A percentile compares a stretch with the other conserved stretches of the same genome.
These are phyloP conservation scores for Ditula angustiorana DNA, from an alignment of 2,888 invertebrate species.

Conservation along the genomic window DNA sequence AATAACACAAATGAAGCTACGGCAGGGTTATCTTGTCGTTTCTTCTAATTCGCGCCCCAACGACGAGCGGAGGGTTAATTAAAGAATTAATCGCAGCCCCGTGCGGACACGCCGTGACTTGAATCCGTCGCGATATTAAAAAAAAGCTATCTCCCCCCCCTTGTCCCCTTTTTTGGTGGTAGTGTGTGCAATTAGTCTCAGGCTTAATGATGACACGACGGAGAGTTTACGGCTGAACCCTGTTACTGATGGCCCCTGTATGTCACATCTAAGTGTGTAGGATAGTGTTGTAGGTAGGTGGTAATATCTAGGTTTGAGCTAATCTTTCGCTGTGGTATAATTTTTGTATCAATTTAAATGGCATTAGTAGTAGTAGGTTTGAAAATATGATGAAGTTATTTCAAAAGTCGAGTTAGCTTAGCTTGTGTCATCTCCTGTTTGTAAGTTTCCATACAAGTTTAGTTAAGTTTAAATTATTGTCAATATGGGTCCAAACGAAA, in stretches of 20 bases:
- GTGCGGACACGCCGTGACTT: slow-evolving; percentile 57
- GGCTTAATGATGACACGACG: slow-evolving; percentile 13
- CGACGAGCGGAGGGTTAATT: slow-evolving; percentile 72
- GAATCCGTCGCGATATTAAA: slow-evolving; percentile 66
- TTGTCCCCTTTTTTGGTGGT: slow-evolving; percentile 23
- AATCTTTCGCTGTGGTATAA: too few species aligned
- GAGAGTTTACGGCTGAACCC: slow-evolving; percentile 13
- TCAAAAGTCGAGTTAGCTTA: too few species aligned
- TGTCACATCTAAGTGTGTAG: neutral
- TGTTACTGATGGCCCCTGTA: slow-evolving; percentile 21
- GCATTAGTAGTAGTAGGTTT: too few species aligned
- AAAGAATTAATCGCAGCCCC: slow-evolving; percentile 70
- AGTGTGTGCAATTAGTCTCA: slow-evolving; percentile 28
- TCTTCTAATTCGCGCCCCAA: slow-evolving; percentile 72
- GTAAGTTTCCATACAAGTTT: too few species aligned
- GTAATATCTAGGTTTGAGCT: too few species aligned
- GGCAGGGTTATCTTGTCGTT: slow-evolving; percentile 69
- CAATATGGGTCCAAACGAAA: too few species aligned
- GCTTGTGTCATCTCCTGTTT: too few species aligned
- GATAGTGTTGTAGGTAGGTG: neutral
- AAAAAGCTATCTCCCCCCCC: slow-evolving; percentile 45
- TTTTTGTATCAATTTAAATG: too few species aligned
- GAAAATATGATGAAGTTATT: too few species aligned
- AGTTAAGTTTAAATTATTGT: too few species aligned
- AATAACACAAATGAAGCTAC: slow-evolving; percentile 68